Conservation (phyloP, 2,113 vertebrate genomes). For the Phaethon lepturus region DNA sequence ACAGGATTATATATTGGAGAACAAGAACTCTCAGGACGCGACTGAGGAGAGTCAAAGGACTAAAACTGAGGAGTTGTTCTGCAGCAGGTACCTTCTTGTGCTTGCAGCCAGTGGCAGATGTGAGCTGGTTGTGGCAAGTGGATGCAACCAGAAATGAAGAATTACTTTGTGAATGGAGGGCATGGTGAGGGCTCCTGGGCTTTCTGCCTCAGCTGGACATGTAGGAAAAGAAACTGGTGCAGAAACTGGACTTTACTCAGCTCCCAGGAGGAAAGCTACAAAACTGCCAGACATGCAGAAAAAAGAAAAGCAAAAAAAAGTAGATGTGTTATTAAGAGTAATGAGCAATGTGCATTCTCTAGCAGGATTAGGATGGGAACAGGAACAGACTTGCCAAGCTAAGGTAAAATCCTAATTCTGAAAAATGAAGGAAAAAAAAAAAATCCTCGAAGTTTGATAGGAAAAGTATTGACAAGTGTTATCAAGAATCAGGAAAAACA, state of each 20-base stretch:
- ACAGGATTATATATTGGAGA: neutral
- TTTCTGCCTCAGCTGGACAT: neutral
- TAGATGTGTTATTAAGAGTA: neutral
- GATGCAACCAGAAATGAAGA: neutral
- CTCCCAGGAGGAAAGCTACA: neutral
- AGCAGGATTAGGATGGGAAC: constrained; percentile 10
- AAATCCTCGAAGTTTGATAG: neutral
- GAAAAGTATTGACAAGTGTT: neutral
- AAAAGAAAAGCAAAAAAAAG: neutral
- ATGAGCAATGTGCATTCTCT: neutral
- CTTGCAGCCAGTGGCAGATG: fast-evolving
- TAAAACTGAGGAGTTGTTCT: neutral
- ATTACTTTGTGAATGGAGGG: neutral
- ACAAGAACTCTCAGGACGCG: neutral
- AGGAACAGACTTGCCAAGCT: constrained; percentile 30
- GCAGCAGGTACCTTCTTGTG: neutral
- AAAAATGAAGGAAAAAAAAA: neutral
- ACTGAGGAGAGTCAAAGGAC: neutral
- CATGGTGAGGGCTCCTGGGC: neutral
- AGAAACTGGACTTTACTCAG: neutral
- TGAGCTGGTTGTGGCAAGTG: neutral
- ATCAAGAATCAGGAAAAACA: neutral
- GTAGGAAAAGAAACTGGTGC: neutral
- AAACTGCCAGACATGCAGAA: neutral
- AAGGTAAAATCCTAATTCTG: constrained; percentile 6